These are phyloP conservation scores for Diadumene lineata DNA, from an alignment of 92 coral and sea anemone genomes.

Conservation along the genomic window DNA sequence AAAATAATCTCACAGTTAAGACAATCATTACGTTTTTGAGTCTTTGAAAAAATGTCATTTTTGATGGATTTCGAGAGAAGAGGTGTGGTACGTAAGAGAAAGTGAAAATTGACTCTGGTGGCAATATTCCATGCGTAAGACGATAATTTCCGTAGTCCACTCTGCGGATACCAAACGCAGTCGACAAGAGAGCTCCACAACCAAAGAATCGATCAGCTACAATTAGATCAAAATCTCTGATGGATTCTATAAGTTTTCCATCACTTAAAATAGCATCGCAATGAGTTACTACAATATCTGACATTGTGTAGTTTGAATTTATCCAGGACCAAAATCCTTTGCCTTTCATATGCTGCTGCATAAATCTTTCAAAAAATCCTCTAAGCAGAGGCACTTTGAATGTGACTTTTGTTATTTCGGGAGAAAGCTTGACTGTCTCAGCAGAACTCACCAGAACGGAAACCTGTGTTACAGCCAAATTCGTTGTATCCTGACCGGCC, in stretches of 20 bases:
- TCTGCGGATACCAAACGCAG: background rate
- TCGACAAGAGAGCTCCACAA: background rate
- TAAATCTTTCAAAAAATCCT: too few relatives aligned
- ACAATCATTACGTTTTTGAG: background rate
- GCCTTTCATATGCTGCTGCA: background rate
- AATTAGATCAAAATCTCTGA: background rate
- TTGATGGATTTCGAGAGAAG: background rate
- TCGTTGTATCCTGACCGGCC: too few relatives aligned
- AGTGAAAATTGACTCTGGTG: background rate
- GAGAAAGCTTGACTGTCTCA: too few relatives aligned
- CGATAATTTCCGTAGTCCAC: background rate
- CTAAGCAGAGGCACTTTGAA: background rate
- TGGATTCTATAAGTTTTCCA: background rate
- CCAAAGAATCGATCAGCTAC: background rate
- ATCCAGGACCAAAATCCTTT: too few relatives aligned
- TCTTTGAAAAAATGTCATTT: background rate
- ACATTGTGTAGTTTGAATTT: background rate
- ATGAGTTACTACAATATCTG: background rate
- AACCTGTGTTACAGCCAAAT: too few relatives aligned
- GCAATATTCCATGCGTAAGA: background rate
- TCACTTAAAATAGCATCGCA: background rate
- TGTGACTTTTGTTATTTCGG: background rate
- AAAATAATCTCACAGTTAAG: background rate
- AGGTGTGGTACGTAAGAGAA: background rate
- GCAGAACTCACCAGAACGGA: too few relatives aligned